phyloP scores from a whole-genome alignment of 2,888 invertebrate genomes.

The Eumerus sabulonum region DNA sequence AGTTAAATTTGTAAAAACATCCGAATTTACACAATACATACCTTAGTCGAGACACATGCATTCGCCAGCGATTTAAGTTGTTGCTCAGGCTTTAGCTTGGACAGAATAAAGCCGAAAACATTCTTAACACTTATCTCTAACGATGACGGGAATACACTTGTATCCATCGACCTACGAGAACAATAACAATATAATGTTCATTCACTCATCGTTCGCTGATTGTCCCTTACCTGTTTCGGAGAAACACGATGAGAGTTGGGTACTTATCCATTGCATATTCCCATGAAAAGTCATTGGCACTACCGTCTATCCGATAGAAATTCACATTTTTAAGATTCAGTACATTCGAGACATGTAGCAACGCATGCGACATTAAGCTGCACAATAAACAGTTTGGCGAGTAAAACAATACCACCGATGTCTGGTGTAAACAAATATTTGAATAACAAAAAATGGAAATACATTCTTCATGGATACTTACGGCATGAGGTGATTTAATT shows the following conservation, averaged over 20 bases:
- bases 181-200: neutral
- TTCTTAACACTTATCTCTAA: constrained; percentile 47
- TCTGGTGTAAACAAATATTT: constrained; percentile 66
- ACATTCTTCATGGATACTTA: constrained; percentile 8
- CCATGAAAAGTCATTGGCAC: constrained; percentile 92
- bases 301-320: constrained; percentile 88
- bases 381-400: constrained; percentile 89
- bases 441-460: neutral
- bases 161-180: constrained; percentile 32
- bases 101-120: constrained; percentile 49
- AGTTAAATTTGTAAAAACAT: neutral
- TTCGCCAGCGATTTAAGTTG: constrained; percentile 44
- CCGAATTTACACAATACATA: neutral
- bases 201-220: neutral
- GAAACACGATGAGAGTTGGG: constrained; percentile 90
- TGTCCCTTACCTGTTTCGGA: constrained; percentile 80
- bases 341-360: constrained; percentile 80
- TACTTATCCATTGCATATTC: constrained; percentile 84
- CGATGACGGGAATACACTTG: constrained; percentile 35
- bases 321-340: constrained; percentile 80
- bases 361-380: constrained; percentile 84
- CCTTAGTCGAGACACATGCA: constrained; percentile 48
- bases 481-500: constrained; percentile 24
- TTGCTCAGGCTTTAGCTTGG: constrained; percentile 44
- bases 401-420: constrained; percentile 88